Base-by-base conservation (phyloP, 2,888 invertebrate species). In the Nymphalis c-album region DNA sequence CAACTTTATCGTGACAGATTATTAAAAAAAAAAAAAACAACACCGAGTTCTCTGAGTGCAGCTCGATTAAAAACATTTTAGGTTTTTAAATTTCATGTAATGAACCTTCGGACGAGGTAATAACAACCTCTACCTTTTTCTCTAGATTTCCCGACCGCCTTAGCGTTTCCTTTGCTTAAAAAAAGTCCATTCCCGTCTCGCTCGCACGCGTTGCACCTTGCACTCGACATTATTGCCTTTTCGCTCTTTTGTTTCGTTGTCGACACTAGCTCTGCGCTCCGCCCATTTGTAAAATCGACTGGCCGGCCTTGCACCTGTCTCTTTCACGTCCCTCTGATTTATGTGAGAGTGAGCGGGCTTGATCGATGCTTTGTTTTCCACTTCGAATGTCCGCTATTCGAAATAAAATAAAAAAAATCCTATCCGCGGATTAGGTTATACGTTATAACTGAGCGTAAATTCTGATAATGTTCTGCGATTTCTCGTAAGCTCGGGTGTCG, bases 251-350 rank as follows among this genome's bases (percentile, higher is more conserved):
- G 91, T 88, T 89, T 85, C 85, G 81, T 82, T 84, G 91, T 86
- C 85, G 88, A 86, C 87, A 85, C 90, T 85, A 89, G 88, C 85
- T 85, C 84, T 74, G 83, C 79, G 88, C 91, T 87, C 91, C 91
- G 91, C 92, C 92, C 92, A 91, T 90, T 90, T 90, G 90, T 91
- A 90, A 91, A 88, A 90, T 91, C 91, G 90, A 87, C 86, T 89
- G 88, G 82, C 82, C 86, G 87, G 83, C 88, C 85, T 84, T 84
- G 87, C 91, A 89, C 90, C 91, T 91, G 91, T 92, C 92, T 89
- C 90, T 87, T 86, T 92, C 92, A 81, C 82, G 82, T 83, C 84
- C 86, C 84, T 80, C 88, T 91, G 92, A 92, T 91, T 91, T 91
- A 91, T 91, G 91, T 91, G 91, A 85, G 92, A 90, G 92, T 84